Evolutionary conservation across 2,113 vertebrate genomes (phyloP), one percentile per base, ranked within the genome.

Genomic region (Athene cunicularia): DNA sequence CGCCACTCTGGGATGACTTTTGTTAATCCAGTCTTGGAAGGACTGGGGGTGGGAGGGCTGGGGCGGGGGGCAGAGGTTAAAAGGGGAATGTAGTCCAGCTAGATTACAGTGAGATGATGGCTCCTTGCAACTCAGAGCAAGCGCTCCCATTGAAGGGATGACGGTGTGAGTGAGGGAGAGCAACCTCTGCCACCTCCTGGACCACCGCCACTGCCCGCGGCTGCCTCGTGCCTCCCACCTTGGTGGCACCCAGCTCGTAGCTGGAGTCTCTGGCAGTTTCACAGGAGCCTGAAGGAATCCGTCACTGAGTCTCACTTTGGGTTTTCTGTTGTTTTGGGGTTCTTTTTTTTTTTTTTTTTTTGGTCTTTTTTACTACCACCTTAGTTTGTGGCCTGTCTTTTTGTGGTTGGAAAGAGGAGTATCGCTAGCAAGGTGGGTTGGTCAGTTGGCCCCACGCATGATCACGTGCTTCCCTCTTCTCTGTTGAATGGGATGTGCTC

Each of bases 391-490:
- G 97, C 96, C 97, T 97, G 95, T 95, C 71, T 97, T 97, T 49
- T 97, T 96, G 97, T 97, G 96, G 96, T 96, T 96, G 97, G 97
- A 92, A 97, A 94, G 93, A 95, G 98, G 97, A 98, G 94, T 96
- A 50, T 97, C 79, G 71, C 95, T 96, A 91, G 97, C 98, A 95
- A 97, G 97, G 95, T 87, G 95, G 88, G 93, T 97, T 45, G 60
- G 97, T 94, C 2, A 0, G 66, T 86, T 95, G 95, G 94, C 95
- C 90, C 91, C 97, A 95, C 95, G 95, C 97, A 90, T 97, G 97
- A 98, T 91, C 97, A 97, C 93, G 98, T 98, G 98, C 98, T 98
- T 98, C 98, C 98, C 98, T 98, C 98, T 96, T 97, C 97, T 98
- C 97, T 98, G 97, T 97, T 33, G 0, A 92, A 95, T 6, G 77